Base-by-base conservation (phyloP, 2,888 invertebrate genomes). In the Nasonia oneida region DNA sequence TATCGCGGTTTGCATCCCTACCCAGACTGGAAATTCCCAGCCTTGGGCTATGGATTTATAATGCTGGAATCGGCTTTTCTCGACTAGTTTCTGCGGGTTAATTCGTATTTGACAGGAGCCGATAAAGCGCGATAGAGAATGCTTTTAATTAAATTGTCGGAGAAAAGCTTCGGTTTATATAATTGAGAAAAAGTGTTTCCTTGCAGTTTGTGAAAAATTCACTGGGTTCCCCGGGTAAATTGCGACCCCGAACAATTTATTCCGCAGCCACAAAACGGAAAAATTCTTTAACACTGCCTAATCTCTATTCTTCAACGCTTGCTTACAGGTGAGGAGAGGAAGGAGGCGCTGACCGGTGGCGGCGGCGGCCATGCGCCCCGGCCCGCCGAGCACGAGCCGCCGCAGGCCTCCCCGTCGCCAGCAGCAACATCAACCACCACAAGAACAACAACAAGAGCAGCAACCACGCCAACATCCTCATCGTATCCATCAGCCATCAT, bases 341-440 rank as follows among this genome's bases (percentile, higher is more conserved):
- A 86, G 93, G 93, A 93, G 94, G 93, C 92, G 92, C 92, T 92
- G 93, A 90, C 90, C 92, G 93, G 93, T 94, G 94, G 94, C 93
- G 94, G 94, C 94, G 94, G 94, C 94, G 95, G 95, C 94, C 95
- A 95, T 95, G 95, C 94, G 94, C 94, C 94, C 94, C 94, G 95
- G 95, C 94, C 94, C 94, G 94, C 94, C 94, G 93, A 91, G 90
- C 91, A 91, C 92, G 92, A 92, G 94, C 94, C 94, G 94, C 93
- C 94, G 92, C 94, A 93, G 93, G 92, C 92, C 93, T 93, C 91
- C 91, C 91, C 92, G 92, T 92, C 92, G 92, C 91, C 91, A 92
- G 91, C 86, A 70, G 84, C 88, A 87, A 75, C 87, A 80, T 81
- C 87, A 79, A 57, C 81, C 86, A 77, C 86, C 78, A 33, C 67